phyloP scores from a whole-genome alignment of 92 coral and sea anemone species.

The Phenganax marumi region DNA sequence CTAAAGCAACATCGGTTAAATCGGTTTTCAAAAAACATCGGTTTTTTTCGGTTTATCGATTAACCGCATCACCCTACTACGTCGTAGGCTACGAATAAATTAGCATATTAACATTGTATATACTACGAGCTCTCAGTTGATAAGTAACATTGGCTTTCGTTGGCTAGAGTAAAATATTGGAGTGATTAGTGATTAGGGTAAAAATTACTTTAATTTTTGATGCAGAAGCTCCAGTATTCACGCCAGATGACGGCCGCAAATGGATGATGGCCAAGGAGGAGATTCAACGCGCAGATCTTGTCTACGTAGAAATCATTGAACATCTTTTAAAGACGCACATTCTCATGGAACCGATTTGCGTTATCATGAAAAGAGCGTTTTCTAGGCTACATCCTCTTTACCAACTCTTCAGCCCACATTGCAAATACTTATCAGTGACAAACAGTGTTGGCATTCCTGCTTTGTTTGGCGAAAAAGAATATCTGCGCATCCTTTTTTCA shows the following conservation, averaged over 20 bases:
- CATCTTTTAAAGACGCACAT: constrained; percentile 88
- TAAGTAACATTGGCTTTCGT: too few relatives aligned
- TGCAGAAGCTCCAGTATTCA: constrained; percentile 77
- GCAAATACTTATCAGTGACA: constrained; percentile 34
- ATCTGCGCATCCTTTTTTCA: neutral
- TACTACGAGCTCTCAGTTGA: too few relatives aligned
- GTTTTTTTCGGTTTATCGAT: too few relatives aligned
- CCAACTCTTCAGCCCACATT: constrained; percentile 32
- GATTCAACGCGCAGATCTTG: constrained; percentile 79
- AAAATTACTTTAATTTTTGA: neutral
- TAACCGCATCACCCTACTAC: too few relatives aligned
- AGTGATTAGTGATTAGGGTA: neutral
- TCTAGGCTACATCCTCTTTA: constrained; percentile 53
- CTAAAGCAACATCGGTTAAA: too few relatives aligned
- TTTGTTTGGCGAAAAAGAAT: neutral
- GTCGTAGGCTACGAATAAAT: too few relatives aligned
- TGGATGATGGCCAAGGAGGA: constrained; percentile 84
- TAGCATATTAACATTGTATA: too few relatives aligned
- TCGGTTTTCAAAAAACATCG: too few relatives aligned
- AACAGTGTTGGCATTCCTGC: constrained; percentile 38
- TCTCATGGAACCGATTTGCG: constrained; percentile 93
- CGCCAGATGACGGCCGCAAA: constrained; percentile 74
- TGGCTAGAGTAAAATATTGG: neutral
- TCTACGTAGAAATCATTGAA: constrained; percentile 81
- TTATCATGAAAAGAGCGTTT: constrained; percentile 68